A percentile compares a stretch with the other conserved stretches of the same genome.
These are phyloP conservation scores for Fundulus diaphanus DNA, from an alignment of 2,797 vertebrate species.

Conservation along the genomic window DNA sequence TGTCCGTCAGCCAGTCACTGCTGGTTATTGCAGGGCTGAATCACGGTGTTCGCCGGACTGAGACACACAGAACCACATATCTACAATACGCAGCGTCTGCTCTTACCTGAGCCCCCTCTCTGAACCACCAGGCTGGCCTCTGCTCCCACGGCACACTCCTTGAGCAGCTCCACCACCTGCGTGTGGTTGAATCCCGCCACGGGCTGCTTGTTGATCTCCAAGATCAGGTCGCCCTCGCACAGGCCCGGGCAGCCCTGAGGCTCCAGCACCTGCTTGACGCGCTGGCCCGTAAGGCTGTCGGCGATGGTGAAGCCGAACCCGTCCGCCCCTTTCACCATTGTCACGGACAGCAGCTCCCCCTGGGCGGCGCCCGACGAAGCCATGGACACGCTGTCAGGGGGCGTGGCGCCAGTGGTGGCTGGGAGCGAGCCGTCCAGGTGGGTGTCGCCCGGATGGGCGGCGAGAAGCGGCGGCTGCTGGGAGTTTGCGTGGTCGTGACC, in stretches of 20 bases:
- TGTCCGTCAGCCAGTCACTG: slow-evolving; percentile 26
- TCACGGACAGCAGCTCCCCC: slow-evolving; percentile 94
- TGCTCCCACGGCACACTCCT: slow-evolving; percentile 92
- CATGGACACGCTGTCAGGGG: slow-evolving; percentile 95
- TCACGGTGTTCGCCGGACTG: slow-evolving; percentile 22
- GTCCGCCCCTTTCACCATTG: slow-evolving; percentile 96
- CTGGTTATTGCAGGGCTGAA: slow-evolving; percentile 16
- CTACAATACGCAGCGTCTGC: neutral
- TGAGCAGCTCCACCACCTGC: slow-evolving; percentile 98
- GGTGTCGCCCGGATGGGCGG: slow-evolving; percentile 91
- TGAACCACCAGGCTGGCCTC: slow-evolving; percentile 94
- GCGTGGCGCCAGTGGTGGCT: slow-evolving; percentile 77
- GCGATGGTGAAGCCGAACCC: slow-evolving; percentile 99
- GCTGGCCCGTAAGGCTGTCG: slow-evolving; percentile 93
- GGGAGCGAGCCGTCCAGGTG: slow-evolving; percentile 92
- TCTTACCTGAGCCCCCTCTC: slow-evolving; percentile 93
- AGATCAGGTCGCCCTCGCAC: slow-evolving; percentile 95
- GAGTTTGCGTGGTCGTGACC: slow-evolving; percentile 64
- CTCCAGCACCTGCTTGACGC: slow-evolving; percentile 98
- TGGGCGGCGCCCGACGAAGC: slow-evolving; percentile 94
- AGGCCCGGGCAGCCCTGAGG: slow-evolving; percentile 95
- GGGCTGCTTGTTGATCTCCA: slow-evolving; percentile 97
- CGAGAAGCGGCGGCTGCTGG: slow-evolving; percentile 85
- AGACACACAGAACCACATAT: slow-evolving; percentile 32
- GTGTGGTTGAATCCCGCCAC: slow-evolving; percentile 92